A percentile compares a stretch with the other conserved stretches of the same genome.
These are phyloP conservation scores for Himalopsyche anomala DNA, from an alignment of 2,888 invertebrate genomes.

Conservation along the genomic window DNA sequence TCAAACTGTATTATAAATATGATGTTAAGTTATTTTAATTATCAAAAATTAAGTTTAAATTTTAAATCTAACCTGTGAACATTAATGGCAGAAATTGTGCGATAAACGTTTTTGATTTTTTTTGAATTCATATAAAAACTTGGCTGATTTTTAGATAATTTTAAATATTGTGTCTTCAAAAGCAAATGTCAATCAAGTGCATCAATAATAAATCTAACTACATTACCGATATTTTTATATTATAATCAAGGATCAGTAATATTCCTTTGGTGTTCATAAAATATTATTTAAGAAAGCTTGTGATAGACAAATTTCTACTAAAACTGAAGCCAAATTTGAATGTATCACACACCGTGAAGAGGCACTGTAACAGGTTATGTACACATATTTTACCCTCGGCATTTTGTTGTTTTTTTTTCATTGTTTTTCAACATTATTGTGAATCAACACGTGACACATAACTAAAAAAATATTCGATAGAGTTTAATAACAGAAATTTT, in stretches of 20 bases:
- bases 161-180: slow-evolving; percentile 9
- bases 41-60: neutral
- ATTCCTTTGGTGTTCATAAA: slow-evolving; percentile 33
- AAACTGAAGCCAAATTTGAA: slow-evolving; percentile 29
- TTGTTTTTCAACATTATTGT: neutral
- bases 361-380: neutral
- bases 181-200: slow-evolving; percentile 34
- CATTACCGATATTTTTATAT: slow-evolving; percentile 20
- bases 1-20: too few relatives aligned
- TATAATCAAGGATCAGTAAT: slow-evolving; percentile 36
- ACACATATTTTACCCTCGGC: neutral
- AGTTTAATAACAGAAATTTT: too few relatives aligned
- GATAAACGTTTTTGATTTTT: neutral
- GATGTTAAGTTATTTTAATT: too few relatives aligned
- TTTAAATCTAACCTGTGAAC: neutral
- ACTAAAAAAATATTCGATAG: too few relatives aligned
- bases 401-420: neutral
- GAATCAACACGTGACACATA: too few relatives aligned
- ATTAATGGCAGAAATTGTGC: neutral
- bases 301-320: slow-evolving; percentile 19
- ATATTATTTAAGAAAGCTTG: slow-evolving; percentile 39
- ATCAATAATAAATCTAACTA: slow-evolving; percentile 22
- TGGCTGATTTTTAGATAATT: neutral
- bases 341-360: slow-evolving; percentile 17
- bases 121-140: neutral